phyloP scores from a whole-genome alignment of 2,797 vertebrate species.

The Choloepus didactylus region DNA sequence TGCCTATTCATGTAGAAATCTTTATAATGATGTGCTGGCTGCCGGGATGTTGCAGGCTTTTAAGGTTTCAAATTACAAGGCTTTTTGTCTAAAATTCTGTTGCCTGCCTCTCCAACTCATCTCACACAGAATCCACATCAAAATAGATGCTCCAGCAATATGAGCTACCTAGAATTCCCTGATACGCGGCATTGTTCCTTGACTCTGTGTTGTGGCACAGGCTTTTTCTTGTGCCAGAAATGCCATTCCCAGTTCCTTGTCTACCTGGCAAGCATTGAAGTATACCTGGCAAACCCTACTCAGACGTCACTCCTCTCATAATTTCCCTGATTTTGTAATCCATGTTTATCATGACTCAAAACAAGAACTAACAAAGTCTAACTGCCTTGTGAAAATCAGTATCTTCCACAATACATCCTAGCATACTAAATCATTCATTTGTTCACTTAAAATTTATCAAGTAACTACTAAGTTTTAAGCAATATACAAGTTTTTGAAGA shows the following conservation, averaged over 20 bases:
- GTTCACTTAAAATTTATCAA: not conserved
- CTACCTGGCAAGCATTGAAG: not conserved
- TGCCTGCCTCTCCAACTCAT: not conserved
- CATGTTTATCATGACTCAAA: not conserved
- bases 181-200: not conserved
- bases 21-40: not conserved
- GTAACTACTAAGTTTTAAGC: not conserved
- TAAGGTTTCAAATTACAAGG: slow-evolving; percentile 3
- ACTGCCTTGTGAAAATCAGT: not conserved
- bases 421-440: not conserved
- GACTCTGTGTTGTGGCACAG: not conserved
- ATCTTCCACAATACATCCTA: not conserved
- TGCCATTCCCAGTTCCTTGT: not conserved
- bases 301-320: not conserved
- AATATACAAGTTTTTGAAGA: not conserved
- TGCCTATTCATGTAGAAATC: slow-evolving; percentile 43
- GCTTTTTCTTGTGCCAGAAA: not conserved
- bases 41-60: not conserved
- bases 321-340: slow-evolving; percentile 8
- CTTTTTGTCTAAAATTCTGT: not conserved
- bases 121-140: not conserved
- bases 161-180: not conserved
- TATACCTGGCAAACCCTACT: not conserved
- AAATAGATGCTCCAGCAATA: not conserved
- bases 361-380: not conserved